A percentile compares a stretch with the other conserved stretches of the same genome.
Evolutionary conservation across 1,140 invertebrate genomes (phyloP).

Genomic region (Proales similis): DNA sequence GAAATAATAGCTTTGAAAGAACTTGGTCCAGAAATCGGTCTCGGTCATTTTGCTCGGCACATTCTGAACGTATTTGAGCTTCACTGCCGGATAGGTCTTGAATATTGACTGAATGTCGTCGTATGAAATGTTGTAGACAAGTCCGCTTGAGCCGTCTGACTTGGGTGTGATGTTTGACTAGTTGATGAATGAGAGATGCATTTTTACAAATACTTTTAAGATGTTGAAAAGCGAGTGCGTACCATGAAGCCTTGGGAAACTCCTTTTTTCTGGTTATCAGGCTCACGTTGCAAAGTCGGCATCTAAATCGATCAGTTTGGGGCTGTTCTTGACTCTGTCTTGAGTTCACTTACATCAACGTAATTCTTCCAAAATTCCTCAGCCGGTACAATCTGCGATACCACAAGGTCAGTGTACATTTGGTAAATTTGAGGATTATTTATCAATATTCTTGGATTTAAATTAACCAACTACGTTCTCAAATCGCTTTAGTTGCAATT

Average conservation of each 20-base stretch:
- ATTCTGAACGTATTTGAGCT: constrained; percentile 89
- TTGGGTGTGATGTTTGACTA: constrained; percentile 88
- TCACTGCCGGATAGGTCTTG: constrained; percentile 93
- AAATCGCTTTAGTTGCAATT: neutral
- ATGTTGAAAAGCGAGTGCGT: too few relatives aligned
- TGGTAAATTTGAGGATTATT: constrained; percentile 57
- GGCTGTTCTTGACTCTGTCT: constrained; percentile 66
- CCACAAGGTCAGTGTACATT: constrained; percentile 73
- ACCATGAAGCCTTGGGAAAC: constrained; percentile 30
- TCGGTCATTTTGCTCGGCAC: constrained; percentile 91
- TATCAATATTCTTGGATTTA: constrained; percentile 51
- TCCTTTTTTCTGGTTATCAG: constrained; percentile 26
- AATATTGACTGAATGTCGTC: constrained; percentile 97
- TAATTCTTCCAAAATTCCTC: constrained; percentile 93
- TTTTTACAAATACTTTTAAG: too few relatives aligned
- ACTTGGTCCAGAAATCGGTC: constrained; percentile 96
- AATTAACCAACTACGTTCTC: neutral
- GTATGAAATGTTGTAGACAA: constrained; percentile 91
- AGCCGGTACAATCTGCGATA: constrained; percentile 79
- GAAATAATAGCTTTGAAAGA: constrained; percentile 99
- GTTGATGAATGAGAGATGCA: constrained; percentile 41
- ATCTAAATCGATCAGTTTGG: too few relatives aligned
- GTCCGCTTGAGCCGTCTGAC: constrained; percentile 83
- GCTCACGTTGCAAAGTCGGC: neutral
- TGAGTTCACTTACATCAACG: constrained; percentile 56